Base-by-base conservation (phyloP, 2,888 invertebrate genomes). In the Cerastis leucographa region DNA sequence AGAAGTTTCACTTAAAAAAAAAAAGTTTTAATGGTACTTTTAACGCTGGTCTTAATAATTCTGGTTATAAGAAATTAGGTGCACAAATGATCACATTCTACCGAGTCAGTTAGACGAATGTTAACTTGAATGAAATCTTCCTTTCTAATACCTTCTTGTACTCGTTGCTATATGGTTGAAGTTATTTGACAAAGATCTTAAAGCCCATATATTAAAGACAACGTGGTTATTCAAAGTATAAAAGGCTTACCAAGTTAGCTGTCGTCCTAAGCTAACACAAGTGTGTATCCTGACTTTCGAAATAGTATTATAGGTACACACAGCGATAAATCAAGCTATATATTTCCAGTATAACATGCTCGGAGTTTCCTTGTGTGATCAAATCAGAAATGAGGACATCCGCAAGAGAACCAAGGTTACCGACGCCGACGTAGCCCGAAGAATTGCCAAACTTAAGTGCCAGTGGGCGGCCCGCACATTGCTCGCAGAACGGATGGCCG, bases 191-290 rank as follows among this genome's bases (percentile, higher is more conserved):
- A 56, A 74, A 84, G 42, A 70, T 78, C 72, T 84, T 83, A 71
- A 11, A 62, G 25, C 62, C 61, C 61, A 62, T 77, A 78, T 84
- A 86, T 90, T 83, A 79, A 89, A 83, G 70, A 78, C 65, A 42
- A 67, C 68, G 56, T 85, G 80, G 77, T 85, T 88, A 81, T 86
- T 85, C 74, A 85, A 86, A 82, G 86, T 85, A 87, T 86, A 88
- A 90, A 88, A 87, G 85, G 82, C 87, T 90, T 88, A 87, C 67
- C 35, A 51, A 79, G 70, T 80, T 73, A 78, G 71, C 72, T 79
- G 29, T 81, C 54, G 84, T 89, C 92, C 91, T 92, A 90, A 91
- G 85, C 87, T 80, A 92, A 90, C 89, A 89, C 9, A 71, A 76
- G 54, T 70, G 61, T 81, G 69, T 76, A 77, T 66, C 56, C 40